Percentiles rank a stretch among this genome's conserved stretches.
phyloP scores from a whole-genome alignment of 2,888 invertebrate species.

The Oxystoma pomonae region DNA sequence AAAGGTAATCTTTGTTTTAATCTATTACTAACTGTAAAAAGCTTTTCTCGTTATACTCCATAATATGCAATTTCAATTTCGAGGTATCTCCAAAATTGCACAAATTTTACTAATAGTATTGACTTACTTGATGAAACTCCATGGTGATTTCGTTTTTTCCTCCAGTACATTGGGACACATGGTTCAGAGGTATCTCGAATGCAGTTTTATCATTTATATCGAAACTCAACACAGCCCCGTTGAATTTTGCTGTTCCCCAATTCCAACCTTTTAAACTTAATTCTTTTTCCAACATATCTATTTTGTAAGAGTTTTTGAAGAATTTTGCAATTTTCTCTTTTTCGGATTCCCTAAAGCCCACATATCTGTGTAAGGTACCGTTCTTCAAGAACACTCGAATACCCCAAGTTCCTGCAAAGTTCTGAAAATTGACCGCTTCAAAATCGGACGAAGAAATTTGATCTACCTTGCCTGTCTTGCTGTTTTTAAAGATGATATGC shows the following conservation, averaged over 20 bases:
- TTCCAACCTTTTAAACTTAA: constrained; percentile 97
- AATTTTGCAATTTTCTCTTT: constrained; percentile 91
- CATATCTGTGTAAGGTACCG: constrained; percentile 86
- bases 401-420: constrained; percentile 87
- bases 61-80: too few species aligned
- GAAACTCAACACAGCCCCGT: constrained; percentile 80
- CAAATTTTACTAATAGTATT: constrained; percentile 1
- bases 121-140: constrained; percentile 86
- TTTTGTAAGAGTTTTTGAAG: constrained; percentile 75
- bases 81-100: too few species aligned
- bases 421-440: constrained; percentile 87
- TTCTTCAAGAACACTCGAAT: constrained; percentile 85
- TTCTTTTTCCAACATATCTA: constrained; percentile 87
- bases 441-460: constrained; percentile 81
- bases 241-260: constrained; percentile 95
- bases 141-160: constrained; percentile 98
- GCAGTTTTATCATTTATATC: constrained; percentile 80
- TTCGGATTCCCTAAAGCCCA: constrained; percentile 93
- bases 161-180: constrained; percentile 93
- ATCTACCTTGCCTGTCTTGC: constrained; percentile 94
- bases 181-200: constrained; percentile 93
- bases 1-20: too few species aligned
- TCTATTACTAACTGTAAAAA: too few species aligned
- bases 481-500: constrained; percentile 89
- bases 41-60: too few species aligned